These are phyloP conservation scores for Cynaeus angustus DNA, from an alignment of 2,888 invertebrate species.

Conservation along the genomic window DNA sequence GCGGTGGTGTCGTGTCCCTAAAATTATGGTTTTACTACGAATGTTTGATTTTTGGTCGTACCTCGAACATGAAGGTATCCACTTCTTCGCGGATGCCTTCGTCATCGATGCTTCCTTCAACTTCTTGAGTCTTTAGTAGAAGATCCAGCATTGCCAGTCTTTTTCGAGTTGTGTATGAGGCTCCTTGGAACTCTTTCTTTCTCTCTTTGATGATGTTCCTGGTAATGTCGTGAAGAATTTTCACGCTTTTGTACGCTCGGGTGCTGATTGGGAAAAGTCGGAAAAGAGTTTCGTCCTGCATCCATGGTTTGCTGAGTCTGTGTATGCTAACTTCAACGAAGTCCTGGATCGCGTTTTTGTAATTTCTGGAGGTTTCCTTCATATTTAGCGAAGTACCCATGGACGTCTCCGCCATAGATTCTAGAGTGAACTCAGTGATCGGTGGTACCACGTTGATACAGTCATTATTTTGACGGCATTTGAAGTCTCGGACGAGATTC, in stretches of 20 bases:
- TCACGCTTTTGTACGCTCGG: constrained; percentile 16
- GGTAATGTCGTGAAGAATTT: constrained; percentile 60
- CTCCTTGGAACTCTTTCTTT: constrained; percentile 37
- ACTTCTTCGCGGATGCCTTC: constrained; percentile 76
- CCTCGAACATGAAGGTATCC: constrained; percentile 78
- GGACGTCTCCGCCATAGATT: constrained; percentile 30
- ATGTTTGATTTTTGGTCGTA: too few relatives aligned
- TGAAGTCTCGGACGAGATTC: background rate
- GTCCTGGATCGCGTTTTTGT: constrained; percentile 7
- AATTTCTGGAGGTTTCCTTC: background rate
- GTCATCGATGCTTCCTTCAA: constrained; percentile 65
- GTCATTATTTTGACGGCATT: background rate
- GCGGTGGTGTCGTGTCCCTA: constrained; percentile 80
- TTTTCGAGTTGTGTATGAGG: constrained; percentile 64
- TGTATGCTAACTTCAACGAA: background rate
- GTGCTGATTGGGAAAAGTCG: background rate
- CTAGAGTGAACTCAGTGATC: constrained; percentile 30
- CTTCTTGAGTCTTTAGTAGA: constrained; percentile 56
- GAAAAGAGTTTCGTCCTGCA: constrained; percentile 1
- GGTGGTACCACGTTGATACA: constrained; percentile 21
- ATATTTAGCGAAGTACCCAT: background rate
- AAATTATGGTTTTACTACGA: constrained; percentile 41
- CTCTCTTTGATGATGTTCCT: constrained; percentile 57
- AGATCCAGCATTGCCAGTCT: constrained; percentile 65
- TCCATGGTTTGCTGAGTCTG: constrained; percentile 2